Evolutionary conservation across 2,113 vertebrate species (phyloP).

Genomic region (Pelecanus crispus): DNA sequence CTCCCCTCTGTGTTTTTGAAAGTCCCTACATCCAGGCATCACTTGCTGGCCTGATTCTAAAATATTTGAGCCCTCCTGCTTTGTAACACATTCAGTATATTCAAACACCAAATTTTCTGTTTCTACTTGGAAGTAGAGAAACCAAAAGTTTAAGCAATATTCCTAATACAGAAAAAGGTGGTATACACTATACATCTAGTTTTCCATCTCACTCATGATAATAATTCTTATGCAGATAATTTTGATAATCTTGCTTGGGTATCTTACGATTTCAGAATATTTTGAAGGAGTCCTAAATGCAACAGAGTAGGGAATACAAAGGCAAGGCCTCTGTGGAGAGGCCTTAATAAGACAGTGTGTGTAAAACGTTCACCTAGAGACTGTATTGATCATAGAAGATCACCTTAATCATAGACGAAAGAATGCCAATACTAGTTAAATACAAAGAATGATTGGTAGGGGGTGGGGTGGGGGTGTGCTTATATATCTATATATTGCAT

Average conservation of each 20-base stretch:
- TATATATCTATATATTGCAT: neutral
- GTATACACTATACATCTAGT: neutral
- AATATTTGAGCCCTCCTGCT: neutral
- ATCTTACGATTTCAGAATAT: neutral
- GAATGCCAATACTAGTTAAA: conserved; percentile 15
- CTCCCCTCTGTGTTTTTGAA: neutral
- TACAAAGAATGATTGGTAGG: neutral
- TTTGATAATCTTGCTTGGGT: neutral
- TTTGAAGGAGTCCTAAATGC: neutral
- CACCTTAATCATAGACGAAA: conserved; percentile 15
- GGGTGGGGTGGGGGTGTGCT: neutral
- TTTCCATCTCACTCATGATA: neutral
- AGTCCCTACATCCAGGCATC: neutral
- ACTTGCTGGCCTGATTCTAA: neutral
- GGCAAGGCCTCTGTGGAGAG: neutral
- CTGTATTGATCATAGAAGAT: conserved; percentile 12
- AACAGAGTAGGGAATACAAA: neutral
- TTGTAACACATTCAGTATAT: neutral
- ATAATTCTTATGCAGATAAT: neutral
- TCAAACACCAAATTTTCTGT: neutral
- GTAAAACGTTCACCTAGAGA: neutral
- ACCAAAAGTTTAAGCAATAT: neutral
- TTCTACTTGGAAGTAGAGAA: neutral
- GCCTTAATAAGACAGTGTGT: accelerated
- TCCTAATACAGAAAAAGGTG: neutral